Percentiles rank a stretch among this genome's conserved stretches.
Evolutionary conservation across 2,113 vertebrate species (phyloP).

Genomic region (Melanocharis versteri): DNA sequence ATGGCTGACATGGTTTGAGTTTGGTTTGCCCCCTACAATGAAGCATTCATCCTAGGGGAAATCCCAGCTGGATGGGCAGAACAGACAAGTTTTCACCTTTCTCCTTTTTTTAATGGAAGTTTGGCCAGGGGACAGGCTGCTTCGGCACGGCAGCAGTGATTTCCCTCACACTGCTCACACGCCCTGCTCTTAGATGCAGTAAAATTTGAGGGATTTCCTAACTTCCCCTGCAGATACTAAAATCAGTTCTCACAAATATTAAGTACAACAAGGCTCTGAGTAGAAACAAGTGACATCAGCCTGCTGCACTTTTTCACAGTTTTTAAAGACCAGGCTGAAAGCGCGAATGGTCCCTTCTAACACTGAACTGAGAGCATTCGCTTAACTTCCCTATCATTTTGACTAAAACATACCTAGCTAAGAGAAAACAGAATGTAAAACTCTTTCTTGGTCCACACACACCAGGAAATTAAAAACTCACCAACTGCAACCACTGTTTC

Average conservation of each 20-base stretch:
- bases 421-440: neutral
- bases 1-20: fast-evolving
- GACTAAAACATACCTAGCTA: neutral
- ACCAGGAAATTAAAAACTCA: neutral
- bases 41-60: neutral
- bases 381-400: neutral
- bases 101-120: neutral
- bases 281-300: neutral
- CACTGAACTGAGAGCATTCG: neutral
- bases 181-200: fast-evolving
- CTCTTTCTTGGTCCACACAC: neutral
- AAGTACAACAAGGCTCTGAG: neutral
- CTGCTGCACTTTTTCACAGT: neutral
- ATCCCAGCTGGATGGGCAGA: neutral
- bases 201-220: neutral
- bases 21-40: neutral
- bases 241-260: neutral
- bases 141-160: fast-evolving
- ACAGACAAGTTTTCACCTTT: neutral
- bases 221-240: neutral
- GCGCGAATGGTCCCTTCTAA: neutral
- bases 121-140: neutral
- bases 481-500: neutral
- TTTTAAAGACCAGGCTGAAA: neutral
- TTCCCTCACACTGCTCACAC: neutral